Evolutionary conservation across 2,113 vertebrate genomes (phyloP).

Genomic region (Tylochromis polylepis): DNA sequence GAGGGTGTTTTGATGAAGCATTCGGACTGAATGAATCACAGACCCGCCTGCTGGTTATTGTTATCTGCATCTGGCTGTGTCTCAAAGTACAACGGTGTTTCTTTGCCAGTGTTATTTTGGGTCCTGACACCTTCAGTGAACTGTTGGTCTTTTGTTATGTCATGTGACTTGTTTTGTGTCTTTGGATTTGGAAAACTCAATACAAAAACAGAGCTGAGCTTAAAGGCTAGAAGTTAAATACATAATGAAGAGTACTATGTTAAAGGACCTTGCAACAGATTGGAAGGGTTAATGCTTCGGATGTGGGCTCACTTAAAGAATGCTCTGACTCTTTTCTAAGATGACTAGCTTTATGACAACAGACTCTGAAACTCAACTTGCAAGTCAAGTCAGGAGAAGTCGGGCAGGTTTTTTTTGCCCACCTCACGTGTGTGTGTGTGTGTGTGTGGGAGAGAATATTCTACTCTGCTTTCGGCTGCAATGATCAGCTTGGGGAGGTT

Average conservation of each 20-base stretch:
- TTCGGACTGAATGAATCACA: conserved; percentile 28
- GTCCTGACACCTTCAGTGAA: not conserved
- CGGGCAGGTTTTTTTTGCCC: conserved; percentile 48
- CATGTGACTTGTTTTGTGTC: not conserved
- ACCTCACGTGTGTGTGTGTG: not conserved
- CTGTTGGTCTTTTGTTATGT: not conserved
- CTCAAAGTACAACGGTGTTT: not conserved
- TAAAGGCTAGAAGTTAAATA: not conserved
- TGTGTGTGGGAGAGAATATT: not conserved
- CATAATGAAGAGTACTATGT: not conserved
- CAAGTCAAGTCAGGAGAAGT: conserved; percentile 53
- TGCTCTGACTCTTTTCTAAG: not conserved
- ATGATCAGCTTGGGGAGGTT: not conserved
- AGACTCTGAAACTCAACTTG: conserved; percentile 20
- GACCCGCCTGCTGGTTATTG: not conserved
- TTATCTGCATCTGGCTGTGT: not conserved
- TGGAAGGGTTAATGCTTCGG: not conserved
- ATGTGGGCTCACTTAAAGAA: not conserved
- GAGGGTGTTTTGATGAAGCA: conserved; percentile 6
- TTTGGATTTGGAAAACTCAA: not conserved
- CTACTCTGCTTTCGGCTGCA: not conserved
- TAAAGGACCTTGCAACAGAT: not conserved
- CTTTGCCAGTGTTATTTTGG: not conserved
- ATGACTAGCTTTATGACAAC: not conserved
- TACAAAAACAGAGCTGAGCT: not conserved